Evolutionary conservation across 2,888 invertebrate genomes (phyloP).

Genomic region (Odontocerum albicorne): DNA sequence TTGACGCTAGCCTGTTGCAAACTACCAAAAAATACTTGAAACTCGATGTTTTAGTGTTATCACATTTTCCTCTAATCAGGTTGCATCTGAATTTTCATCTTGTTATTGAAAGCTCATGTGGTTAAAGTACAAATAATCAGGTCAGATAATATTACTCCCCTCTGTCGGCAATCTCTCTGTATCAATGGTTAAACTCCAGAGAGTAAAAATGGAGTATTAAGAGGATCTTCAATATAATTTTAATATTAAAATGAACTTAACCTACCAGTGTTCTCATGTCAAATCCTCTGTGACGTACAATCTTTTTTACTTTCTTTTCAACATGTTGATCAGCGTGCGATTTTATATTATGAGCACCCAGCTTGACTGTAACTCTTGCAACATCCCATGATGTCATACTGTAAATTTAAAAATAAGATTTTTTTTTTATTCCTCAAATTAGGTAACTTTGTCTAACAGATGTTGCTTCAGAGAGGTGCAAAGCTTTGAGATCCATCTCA

Average conservation of each 20-base stretch:
- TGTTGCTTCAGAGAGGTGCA: no score
- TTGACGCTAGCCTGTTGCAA: no score
- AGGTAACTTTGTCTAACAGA: no score
- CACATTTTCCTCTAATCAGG: no score
- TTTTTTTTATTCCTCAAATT: no score
- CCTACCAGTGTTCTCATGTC: constrained; percentile 78
- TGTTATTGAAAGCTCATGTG: no score
- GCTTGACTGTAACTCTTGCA: constrained; percentile 74
- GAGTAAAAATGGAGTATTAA: neutral
- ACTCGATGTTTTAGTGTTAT: no score
- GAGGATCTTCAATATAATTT: neutral
- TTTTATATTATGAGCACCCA: constrained; percentile 84
- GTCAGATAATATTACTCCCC: neutral
- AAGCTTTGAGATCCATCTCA: no score
- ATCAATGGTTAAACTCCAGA: neutral
- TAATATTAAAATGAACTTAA: no score
- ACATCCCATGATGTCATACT: constrained; percentile 92
- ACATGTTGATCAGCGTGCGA: constrained; percentile 73
- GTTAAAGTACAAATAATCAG: neutral
- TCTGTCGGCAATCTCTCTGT: neutral
- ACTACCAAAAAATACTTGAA: no score
- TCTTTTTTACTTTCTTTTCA: constrained; percentile 76
- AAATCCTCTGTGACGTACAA: constrained; percentile 84
- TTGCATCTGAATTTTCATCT: no score
- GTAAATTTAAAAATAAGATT: no score